Percentiles rank a stretch among this genome's conserved stretches.
These are phyloP conservation scores for Euleptes europaea DNA, from an alignment of 2,113 vertebrate species.

Conservation along the genomic window DNA sequence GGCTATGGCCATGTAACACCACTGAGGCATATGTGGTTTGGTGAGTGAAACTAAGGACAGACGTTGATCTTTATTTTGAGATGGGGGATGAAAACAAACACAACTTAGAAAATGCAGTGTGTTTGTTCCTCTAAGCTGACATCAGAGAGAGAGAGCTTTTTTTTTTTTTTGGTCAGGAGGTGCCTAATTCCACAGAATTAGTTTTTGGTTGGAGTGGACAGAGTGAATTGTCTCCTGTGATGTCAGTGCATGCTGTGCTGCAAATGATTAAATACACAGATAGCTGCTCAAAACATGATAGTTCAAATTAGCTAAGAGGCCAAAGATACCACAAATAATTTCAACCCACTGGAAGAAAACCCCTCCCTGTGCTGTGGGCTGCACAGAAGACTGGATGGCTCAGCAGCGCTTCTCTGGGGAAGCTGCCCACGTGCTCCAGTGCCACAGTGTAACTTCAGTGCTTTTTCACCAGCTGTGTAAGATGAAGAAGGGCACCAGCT, in stretches of 20 bases:
- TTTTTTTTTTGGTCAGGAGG: slow-evolving; percentile 42
- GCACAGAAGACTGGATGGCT: slow-evolving; percentile 53
- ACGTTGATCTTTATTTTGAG: slow-evolving; percentile 63
- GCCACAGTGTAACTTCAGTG: background rate
- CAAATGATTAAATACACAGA: slow-evolving; percentile 72
- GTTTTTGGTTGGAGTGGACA: slow-evolving; percentile 50
- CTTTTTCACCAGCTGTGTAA: background rate
- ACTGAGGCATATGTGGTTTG: slow-evolving; percentile 55
- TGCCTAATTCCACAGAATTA: slow-evolving; percentile 61
- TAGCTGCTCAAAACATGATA: slow-evolving; percentile 54
- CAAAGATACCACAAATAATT: slow-evolving; percentile 62
- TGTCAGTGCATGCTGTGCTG: slow-evolving; percentile 57
- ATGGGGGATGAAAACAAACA: slow-evolving; percentile 55
- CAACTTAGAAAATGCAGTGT: slow-evolving; percentile 45
- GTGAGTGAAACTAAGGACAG: slow-evolving; percentile 59
- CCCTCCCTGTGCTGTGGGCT: slow-evolving; percentile 40
- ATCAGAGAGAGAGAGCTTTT: slow-evolving; percentile 42
- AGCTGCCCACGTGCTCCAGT: background rate
- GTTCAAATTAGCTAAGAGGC: slow-evolving; percentile 33
- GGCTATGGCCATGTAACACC: slow-evolving; percentile 67
- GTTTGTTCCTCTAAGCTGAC: slow-evolving; percentile 47
- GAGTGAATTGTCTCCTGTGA: slow-evolving; percentile 49
- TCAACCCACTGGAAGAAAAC: slow-evolving; percentile 53
- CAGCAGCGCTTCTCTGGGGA: background rate
- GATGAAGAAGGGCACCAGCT: background rate